Evolutionary conservation across 2,888 invertebrate species (phyloP).

Genomic region (Platycheirus rosarum): DNA sequence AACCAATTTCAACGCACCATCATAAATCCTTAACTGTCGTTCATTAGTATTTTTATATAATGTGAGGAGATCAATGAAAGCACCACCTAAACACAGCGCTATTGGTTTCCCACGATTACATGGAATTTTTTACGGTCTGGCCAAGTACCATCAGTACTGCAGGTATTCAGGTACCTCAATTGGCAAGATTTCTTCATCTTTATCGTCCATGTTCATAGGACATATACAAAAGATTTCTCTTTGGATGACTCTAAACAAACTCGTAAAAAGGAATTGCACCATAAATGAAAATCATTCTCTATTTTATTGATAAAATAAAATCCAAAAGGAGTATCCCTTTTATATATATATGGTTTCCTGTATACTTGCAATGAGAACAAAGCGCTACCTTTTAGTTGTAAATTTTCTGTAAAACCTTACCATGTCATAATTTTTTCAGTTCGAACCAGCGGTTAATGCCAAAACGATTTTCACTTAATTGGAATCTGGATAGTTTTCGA

Average conservation of each 20-base stretch:
- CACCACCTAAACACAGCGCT: not conserved
- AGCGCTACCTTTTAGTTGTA: slow-evolving; percentile 46
- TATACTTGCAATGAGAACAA: too few relatives aligned
- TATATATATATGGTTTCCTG: slow-evolving; percentile 20
- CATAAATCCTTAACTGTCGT: slow-evolving; percentile 71
- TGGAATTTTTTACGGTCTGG: slow-evolving; percentile 47
- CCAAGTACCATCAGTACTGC: slow-evolving; percentile 48
- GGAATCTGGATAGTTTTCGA: not conserved
- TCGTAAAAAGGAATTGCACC: slow-evolving; percentile 19
- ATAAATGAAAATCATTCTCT: slow-evolving; percentile 46
- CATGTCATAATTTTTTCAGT: not conserved
- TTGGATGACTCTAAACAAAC: slow-evolving; percentile 10
- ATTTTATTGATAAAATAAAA: slow-evolving; percentile 1
- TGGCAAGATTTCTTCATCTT: not conserved
- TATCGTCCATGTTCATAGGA: not conserved
- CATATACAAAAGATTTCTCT: slow-evolving; percentile 19
- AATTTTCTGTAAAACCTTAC: not conserved
- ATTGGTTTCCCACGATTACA: slow-evolving; percentile 56
- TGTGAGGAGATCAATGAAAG: slow-evolving; percentile 51
- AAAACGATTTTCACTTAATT: slow-evolving; percentile 7
- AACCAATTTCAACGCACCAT: slow-evolving; percentile 51
- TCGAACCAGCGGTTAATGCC: not conserved
- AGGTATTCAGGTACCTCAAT: slow-evolving; percentile 43
- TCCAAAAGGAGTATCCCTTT: slow-evolving; percentile 17
- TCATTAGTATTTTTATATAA: slow-evolving; percentile 70